These are phyloP conservation scores for Amphipoea oculea DNA, from an alignment of 2,888 invertebrate genomes.

Conservation along the genomic window DNA sequence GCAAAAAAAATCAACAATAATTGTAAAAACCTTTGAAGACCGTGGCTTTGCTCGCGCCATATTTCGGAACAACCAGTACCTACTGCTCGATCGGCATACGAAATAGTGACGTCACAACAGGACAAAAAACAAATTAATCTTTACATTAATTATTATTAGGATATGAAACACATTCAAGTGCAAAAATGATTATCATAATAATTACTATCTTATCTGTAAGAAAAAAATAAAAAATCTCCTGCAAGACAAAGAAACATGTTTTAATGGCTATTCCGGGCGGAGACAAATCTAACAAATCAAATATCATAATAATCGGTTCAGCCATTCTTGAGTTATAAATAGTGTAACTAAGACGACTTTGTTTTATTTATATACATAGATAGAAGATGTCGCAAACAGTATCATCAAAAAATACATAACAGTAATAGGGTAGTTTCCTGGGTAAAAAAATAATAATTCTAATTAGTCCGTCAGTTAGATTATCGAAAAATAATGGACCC, in stretches of 20 bases:
- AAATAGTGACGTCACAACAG: not conserved
- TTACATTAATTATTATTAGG: constrained; percentile 16
- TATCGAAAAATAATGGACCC: too few relatives aligned
- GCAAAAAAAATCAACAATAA: constrained; percentile 13
- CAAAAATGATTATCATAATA: not conserved
- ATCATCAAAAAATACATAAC: not conserved
- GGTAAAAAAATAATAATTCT: too few relatives aligned
- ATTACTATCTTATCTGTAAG: too few relatives aligned
- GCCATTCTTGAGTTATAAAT: too few relatives aligned
- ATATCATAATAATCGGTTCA: too few relatives aligned
- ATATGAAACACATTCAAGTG: constrained; percentile 30
- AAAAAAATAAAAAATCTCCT: too few relatives aligned
- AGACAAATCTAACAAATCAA: too few relatives aligned
- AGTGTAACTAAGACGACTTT: too few relatives aligned
- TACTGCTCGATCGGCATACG: constrained; percentile 7
- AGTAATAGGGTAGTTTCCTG: too few relatives aligned
- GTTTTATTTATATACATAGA: too few relatives aligned
- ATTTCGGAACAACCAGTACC: constrained; percentile 19
- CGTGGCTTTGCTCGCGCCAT: constrained; percentile 4
- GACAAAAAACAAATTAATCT: constrained; percentile 11
- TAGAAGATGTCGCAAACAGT: not conserved
- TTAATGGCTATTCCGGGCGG: too few relatives aligned
- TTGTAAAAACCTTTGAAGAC: not conserved
- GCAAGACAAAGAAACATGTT: not conserved
- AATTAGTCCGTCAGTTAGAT: too few relatives aligned